Evolutionary conservation across 2,113 vertebrate species (phyloP).

Genomic region (Melanostigma gelatinosum): DNA sequence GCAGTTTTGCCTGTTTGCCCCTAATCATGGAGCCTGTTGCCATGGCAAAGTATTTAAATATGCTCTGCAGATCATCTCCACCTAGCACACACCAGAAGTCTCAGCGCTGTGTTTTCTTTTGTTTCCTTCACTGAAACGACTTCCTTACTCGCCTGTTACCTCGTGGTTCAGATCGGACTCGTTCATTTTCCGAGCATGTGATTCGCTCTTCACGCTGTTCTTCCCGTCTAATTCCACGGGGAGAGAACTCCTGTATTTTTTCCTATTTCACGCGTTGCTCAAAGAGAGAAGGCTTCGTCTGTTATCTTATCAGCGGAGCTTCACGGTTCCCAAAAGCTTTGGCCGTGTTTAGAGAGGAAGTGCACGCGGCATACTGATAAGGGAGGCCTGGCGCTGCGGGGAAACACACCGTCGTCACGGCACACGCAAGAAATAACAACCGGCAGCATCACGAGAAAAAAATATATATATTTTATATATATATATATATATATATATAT

Average conservation of each 20-base stretch:
- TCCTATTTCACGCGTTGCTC: conserved; percentile 60
- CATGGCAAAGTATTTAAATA: conserved; percentile 82
- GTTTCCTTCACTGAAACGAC: conserved; percentile 42
- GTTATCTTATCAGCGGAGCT: conserved; percentile 74
- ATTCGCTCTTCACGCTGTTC: conserved; percentile 3
- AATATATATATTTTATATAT: neutral
- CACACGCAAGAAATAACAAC: conserved; percentile 29
- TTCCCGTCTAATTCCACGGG: conserved; percentile 32
- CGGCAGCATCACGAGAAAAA: neutral
- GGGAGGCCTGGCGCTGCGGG: conserved; percentile 47
- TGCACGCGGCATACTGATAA: conserved; percentile 73
- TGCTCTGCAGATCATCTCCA: conserved; percentile 71
- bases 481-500: no score
- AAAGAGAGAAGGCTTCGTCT: conserved; percentile 66
- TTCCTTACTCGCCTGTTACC: neutral
- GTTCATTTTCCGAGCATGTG: conserved; percentile 39
- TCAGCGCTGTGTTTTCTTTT: conserved; percentile 52
- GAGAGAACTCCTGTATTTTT: conserved; percentile 40
- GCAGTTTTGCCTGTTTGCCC: conserved; percentile 77
- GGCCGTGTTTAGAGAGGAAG: conserved; percentile 70
- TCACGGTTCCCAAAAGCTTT: conserved; percentile 75
- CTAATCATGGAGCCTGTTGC: conserved; percentile 80
- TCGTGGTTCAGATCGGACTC: neutral
- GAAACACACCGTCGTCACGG: conserved; percentile 18
- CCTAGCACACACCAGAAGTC: conserved; percentile 58